Evolutionary conservation across 2,113 vertebrate genomes (phyloP).

Genomic region (Pterocles gutturalis): DNA sequence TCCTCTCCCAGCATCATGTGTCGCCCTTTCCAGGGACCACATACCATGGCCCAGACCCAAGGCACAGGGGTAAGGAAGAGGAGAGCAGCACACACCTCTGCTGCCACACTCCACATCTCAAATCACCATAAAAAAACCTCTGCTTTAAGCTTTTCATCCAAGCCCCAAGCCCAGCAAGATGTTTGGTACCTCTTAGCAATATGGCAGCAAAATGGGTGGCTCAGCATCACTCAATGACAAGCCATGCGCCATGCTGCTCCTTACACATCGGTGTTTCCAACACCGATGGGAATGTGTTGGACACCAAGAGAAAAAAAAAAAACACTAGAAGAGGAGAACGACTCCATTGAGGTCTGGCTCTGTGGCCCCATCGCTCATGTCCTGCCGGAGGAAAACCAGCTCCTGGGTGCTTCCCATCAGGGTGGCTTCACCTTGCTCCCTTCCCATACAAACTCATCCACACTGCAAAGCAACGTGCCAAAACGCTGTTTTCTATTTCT

Average conservation of each 20-base stretch:
- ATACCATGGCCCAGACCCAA: neutral
- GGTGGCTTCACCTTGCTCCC: fast-evolving
- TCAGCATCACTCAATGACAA: neutral
- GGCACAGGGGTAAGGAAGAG: fast-evolving
- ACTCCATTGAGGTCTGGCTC: neutral
- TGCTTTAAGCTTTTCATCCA: neutral
- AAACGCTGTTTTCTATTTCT: neutral
- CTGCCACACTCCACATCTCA: neutral
- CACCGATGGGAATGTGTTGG: neutral
- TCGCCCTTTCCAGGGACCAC: neutral
- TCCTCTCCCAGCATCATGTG: neutral
- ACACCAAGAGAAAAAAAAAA: neutral
- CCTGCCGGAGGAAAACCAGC: neutral
- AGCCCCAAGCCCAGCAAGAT: neutral
- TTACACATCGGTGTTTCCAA: fast-evolving
- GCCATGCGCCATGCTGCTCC: fast-evolving
- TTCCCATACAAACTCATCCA: neutral
- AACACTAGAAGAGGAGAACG: neutral
- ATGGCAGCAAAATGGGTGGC: fast-evolving
- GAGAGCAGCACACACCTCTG: neutral
- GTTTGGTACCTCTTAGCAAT: neutral
- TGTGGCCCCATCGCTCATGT: fast-evolving
- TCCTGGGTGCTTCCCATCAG: neutral
- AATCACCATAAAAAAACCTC: neutral
- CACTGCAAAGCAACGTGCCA: fast-evolving